Evolutionary conservation across 2,888 invertebrate species (phyloP).

Genomic region (Caenorhabditis sp.): DNA sequence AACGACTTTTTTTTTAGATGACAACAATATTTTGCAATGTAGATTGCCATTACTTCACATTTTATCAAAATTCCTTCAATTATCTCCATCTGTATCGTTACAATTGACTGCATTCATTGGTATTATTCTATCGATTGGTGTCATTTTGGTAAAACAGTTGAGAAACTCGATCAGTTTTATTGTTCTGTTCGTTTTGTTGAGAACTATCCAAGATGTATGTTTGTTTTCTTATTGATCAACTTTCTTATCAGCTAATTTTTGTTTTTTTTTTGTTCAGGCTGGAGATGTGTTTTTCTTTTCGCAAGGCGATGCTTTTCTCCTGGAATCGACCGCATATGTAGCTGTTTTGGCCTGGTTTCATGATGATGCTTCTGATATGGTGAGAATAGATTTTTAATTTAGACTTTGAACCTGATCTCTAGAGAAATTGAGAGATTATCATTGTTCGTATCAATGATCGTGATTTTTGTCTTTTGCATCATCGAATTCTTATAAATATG

Average conservation of each 20-base stretch:
- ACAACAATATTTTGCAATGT: constrained; percentile 27
- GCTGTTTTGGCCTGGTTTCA: constrained; percentile 78
- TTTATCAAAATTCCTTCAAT: constrained; percentile 12
- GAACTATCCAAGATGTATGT: constrained; percentile 78
- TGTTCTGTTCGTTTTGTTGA: constrained; percentile 79
- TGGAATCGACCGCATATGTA: constrained; percentile 81
- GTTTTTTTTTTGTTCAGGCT: constrained; percentile 73
- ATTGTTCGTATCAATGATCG: no score
- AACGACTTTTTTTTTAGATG: constrained; percentile 26
- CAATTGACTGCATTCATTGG: constrained; percentile 79
- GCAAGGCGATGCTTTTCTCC: constrained; percentile 80
- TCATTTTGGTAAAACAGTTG: constrained; percentile 72
- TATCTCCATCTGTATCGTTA: constrained; percentile 69
- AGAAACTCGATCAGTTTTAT: constrained; percentile 76
- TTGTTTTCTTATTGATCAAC: background rate
- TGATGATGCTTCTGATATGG: constrained; percentile 38
- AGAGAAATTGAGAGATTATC: no score
- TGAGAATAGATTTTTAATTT: constrained; percentile 6
- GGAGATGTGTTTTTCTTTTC: constrained; percentile 81
- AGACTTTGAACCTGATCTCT: no score
- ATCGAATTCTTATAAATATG: no score
- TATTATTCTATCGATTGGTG: constrained; percentile 78
- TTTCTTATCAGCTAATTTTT: background rate
- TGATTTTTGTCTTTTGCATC: no score
- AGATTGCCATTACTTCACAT: constrained; percentile 27